phyloP scores from a whole-genome alignment of 2,113 vertebrate species.

The Odocoileus virginianus region DNA sequence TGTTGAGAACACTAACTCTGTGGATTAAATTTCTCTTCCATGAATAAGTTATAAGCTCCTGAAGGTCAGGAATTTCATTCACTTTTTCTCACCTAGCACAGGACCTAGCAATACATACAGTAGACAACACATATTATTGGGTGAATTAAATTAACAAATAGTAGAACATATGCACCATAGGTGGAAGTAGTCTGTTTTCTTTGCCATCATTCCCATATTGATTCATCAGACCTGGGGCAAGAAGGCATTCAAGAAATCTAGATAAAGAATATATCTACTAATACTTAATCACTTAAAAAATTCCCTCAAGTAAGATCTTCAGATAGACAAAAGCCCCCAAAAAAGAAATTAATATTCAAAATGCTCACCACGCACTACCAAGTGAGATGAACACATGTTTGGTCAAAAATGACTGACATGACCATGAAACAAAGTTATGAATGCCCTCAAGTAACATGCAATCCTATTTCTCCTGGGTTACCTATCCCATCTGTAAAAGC shows the following conservation, averaged over 20 bases:
- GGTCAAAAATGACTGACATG: background rate
- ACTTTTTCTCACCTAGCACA: background rate
- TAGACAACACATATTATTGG: background rate
- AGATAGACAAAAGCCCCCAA: background rate
- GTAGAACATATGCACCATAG: accelerated
- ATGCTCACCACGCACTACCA: background rate
- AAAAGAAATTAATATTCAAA: background rate
- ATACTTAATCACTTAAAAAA: background rate
- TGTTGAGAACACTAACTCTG: background rate
- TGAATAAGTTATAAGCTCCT: background rate
- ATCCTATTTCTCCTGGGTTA: background rate
- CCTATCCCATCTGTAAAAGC: background rate
- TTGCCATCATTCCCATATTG: background rate
- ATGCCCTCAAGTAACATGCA: background rate
- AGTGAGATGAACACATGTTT: background rate
- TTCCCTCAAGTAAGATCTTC: background rate
- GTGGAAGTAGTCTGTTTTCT: background rate
- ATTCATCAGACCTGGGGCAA: background rate
- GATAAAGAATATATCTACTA: background rate
- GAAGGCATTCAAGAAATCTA: background rate
- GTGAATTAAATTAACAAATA: background rate
- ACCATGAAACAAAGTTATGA: background rate
- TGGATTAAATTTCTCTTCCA: background rate
- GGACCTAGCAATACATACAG: background rate
- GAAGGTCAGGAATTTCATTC: background rate